Conservation (phyloP, 2,888 invertebrate species). For the Enchytraeus crypticus region DNA sequence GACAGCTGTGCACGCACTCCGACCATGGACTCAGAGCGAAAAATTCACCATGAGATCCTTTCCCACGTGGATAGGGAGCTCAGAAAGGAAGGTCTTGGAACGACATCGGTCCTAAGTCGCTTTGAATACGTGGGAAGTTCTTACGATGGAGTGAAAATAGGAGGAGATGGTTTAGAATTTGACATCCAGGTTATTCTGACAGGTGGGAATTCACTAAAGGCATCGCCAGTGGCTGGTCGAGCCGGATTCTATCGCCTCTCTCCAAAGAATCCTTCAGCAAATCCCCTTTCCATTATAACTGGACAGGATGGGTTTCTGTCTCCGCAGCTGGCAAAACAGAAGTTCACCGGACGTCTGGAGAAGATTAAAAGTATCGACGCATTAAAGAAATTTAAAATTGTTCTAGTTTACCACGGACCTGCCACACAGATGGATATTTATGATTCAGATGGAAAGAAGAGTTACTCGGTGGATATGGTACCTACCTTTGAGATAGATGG, state of each 20-base stretch:
- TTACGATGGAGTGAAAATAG: neutral
- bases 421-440: slow-evolving; percentile 2
- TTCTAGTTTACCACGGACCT: neutral
- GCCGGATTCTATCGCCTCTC: neutral
- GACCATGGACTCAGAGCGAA: neutral
- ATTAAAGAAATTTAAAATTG: neutral
- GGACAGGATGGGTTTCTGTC: too few relatives aligned
- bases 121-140: neutral
- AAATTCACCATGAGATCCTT: neutral
- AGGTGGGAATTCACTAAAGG: neutral
- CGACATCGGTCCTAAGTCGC: neutral
- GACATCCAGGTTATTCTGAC: neutral
- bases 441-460: neutral
- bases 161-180: neutral
- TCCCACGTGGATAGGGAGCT: neutral
- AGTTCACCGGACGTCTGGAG: neutral
- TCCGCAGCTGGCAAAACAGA: too few relatives aligned
- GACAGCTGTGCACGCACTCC: neutral
- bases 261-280: neutral
- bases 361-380: neutral
- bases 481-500: neutral
- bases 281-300: too few relatives aligned
- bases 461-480: slow-evolving; percentile 1
- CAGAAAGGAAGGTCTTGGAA: neutral
- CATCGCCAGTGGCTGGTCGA: neutral